Base-by-base conservation (phyloP, 2,113 vertebrate species). In the Myocastor coypus region DNA sequence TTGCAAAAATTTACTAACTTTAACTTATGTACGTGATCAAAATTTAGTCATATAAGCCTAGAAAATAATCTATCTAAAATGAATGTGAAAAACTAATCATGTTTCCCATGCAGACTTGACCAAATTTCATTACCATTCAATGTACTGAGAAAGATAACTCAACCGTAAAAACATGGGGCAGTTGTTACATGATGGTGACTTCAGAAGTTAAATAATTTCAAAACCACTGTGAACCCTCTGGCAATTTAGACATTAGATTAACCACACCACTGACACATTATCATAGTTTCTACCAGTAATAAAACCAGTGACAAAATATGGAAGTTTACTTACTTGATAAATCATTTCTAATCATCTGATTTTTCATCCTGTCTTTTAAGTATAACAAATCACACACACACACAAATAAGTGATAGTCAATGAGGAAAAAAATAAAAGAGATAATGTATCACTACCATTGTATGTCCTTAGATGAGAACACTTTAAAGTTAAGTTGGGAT, bases 261-360 rank as follows among this genome's bases (percentile, higher is more conserved):
- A 89, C 82, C 83, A 55, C 55, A 95, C 50, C 24, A 78, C 50
- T 37, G 97, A 63, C 52, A 94, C 97, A 97, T 42, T 42, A 97
- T 98, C 97, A 97, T 82, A 97, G 81, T 94, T 90, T 97, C 92
- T 98, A 96, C 97, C 97, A 97, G 87, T 98, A 98, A 96, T 97
- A 96, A 97, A 97, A 90, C 91, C 93, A 92, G 63, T 84, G 96
- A 96, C 97, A 97, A 95, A 98, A 98, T 98, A 95, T 97, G 97
- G 87, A 98, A 97, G 97, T 98, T 98, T 98, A 96, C 97, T 98
- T 97, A 98, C 95, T 96, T 97, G 78, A 98, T 97, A 98, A 98
- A 98, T 98, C 93, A 98, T 95, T 98, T 98, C 92, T 97, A 98
- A 98, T 97, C 96, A 98, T 96, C 94, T 97, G 81, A 98, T 97